A percentile compares a stretch with the other conserved stretches of the same genome.
phyloP scores from a whole-genome alignment of 1,140 invertebrate species.

The Brachionus rubens region DNA sequence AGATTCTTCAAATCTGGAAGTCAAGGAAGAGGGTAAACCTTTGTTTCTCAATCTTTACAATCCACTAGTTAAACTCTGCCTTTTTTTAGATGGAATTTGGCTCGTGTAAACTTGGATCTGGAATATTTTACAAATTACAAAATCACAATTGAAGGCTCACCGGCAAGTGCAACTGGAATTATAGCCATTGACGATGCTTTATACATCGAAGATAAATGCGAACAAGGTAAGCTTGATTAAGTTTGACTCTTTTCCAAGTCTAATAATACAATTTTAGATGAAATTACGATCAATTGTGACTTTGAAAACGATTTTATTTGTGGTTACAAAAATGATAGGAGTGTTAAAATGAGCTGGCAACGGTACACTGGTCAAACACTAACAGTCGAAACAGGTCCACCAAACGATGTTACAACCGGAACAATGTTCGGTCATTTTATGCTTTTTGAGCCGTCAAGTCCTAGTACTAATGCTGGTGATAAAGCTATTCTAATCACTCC shows the following conservation, averaged over 20 bases:
- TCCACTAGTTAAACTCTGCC: too few relatives aligned
- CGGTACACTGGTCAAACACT: slow-evolving; percentile 7
- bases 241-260: too few relatives aligned
- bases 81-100: slow-evolving; percentile 42
- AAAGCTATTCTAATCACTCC: slow-evolving; percentile 18
- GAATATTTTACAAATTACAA: slow-evolving; percentile 11
- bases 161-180: not conserved
- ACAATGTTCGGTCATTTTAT: slow-evolving; percentile 28
- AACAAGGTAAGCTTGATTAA: not conserved
- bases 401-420: not conserved
- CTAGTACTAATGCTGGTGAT: not conserved
- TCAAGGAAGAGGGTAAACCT: slow-evolving; percentile 8
- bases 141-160: not conserved
- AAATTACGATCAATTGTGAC: slow-evolving; percentile 63
- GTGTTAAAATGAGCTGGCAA: slow-evolving; percentile 73
- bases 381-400: slow-evolving; percentile 25
- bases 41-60: not conserved
- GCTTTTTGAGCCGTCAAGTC: slow-evolving; percentile 8
- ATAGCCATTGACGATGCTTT: slow-evolving; percentile 53
- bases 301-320: slow-evolving; percentile 70
- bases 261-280: slow-evolving; percentile 13
- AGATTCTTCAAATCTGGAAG: not conserved
- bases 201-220: slow-evolving; percentile 5
- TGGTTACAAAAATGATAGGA: slow-evolving; percentile 71
- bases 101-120: not conserved